Evolutionary conservation across 2,888 invertebrate species (phyloP).

Genomic region (Drosophila mayaguana): DNA sequence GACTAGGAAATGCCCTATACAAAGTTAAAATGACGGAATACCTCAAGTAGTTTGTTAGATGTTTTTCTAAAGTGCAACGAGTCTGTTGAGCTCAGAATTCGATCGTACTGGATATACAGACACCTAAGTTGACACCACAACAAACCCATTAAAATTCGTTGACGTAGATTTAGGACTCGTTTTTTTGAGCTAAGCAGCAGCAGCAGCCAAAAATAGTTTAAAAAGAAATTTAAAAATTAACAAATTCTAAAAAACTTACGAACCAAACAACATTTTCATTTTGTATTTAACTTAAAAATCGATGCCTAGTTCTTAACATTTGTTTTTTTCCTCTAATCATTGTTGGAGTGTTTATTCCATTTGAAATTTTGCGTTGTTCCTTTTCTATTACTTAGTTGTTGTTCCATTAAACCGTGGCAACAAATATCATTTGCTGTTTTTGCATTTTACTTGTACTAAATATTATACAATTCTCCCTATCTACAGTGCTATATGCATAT

Average conservation of each 20-base stretch:
- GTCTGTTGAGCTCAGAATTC: not conserved
- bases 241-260: conserved; percentile 38
- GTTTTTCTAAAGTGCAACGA: not conserved
- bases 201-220: not conserved
- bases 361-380: conserved; percentile 53
- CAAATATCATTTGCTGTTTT: conserved; percentile 51
- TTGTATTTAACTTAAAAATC: conserved; percentile 26
- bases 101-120: conserved; percentile 12
- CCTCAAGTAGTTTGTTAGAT: not conserved
- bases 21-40: not conserved
- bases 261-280: conserved; percentile 48
- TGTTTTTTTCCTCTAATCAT: not conserved
- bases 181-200: conserved; percentile 4
- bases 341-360: conserved; percentile 3
- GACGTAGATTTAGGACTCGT: conserved; percentile 20
- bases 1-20: conserved; percentile 29
- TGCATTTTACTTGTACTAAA: conserved; percentile 45
- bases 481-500: conserved; percentile 71
- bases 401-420: conserved; percentile 67
- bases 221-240: not conserved
- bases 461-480: conserved; percentile 73
- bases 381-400: conserved; percentile 62
- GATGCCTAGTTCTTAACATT: conserved; percentile 27
- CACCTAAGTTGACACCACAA: not conserved
- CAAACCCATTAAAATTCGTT: conserved; percentile 61